Evolutionary conservation across 2,888 invertebrate genomes (phyloP).

Genomic region (Caenorhabditis uteleia): DNA sequence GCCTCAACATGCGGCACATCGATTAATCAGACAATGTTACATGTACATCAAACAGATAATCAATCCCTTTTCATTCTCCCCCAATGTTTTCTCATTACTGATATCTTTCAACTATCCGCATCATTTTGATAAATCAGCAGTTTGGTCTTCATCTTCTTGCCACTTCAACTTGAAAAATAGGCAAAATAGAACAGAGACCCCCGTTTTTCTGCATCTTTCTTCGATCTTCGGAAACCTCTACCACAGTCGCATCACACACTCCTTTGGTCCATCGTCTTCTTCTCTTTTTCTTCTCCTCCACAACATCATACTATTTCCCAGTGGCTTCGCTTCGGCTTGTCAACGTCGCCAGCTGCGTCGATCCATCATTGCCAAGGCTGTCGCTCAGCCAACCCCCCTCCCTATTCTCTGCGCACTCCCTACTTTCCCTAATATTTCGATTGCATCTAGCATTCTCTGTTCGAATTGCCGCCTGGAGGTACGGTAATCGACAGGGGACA

Average conservation of each 20-base stretch:
- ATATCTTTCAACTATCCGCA: too few species aligned
- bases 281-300: constrained; percentile 11
- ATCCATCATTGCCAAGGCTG: constrained; percentile 66
- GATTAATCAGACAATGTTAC: too few species aligned
- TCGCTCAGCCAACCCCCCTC: constrained; percentile 15
- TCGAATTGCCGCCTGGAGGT: constrained; percentile 38
- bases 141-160: too few species aligned
- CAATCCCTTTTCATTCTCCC: too few species aligned
- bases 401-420: constrained; percentile 21
- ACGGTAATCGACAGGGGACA: constrained; percentile 41
- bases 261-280: neutral
- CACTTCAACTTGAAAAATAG: too few species aligned
- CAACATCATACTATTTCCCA: constrained; percentile 11
- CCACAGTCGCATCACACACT: too few species aligned
- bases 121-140: too few species aligned
- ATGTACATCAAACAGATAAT: too few species aligned
- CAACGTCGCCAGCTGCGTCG: constrained; percentile 62
- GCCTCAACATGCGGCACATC: too few species aligned
- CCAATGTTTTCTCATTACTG: too few species aligned
- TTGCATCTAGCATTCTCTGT: constrained; percentile 13
- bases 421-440: constrained; percentile 9
- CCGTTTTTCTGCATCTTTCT: neutral
- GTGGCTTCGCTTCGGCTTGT: constrained; percentile 46
- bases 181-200: too few species aligned
- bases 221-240: too few species aligned